Conservation (phyloP, 2,797 vertebrate genomes). For the Lacerta agilis region DNA sequence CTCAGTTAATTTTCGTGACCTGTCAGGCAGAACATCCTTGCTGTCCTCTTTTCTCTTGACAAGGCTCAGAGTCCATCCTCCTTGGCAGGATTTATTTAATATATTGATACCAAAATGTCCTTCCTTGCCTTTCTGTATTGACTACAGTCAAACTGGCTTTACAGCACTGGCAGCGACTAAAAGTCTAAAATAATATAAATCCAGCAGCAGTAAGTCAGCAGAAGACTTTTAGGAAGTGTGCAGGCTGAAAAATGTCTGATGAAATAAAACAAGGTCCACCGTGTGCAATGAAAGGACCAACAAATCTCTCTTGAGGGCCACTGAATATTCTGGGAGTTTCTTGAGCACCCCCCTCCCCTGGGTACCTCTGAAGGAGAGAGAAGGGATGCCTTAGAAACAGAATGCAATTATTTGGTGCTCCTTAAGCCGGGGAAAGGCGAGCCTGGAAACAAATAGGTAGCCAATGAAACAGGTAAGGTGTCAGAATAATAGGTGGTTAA, state of each 20-base stretch:
- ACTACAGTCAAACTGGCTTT: not conserved
- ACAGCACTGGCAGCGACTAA: not conserved
- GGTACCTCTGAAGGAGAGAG: not conserved
- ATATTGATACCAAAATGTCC: not conserved
- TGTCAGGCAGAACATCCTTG: not conserved
- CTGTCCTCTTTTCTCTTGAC: not conserved
- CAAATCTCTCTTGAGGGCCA: not conserved
- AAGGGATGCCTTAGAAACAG: too few species aligned
- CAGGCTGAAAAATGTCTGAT: not conserved
- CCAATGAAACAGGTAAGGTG: not conserved
- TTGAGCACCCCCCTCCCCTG: not conserved
- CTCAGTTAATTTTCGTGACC: not conserved
- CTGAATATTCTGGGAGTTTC: not conserved
- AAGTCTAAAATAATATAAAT: not conserved
- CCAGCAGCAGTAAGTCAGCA: not conserved
- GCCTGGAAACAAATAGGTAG: not conserved
- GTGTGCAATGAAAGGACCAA: not conserved
- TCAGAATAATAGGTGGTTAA: not conserved
- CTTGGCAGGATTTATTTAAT: not conserved
- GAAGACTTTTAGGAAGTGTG: too few species aligned
- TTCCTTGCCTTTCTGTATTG: not conserved
- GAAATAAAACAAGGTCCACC: not conserved
- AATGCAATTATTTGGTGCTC: not conserved
- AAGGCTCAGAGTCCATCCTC: not conserved
- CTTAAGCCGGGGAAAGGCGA: not conserved